Evolutionary conservation across 2,888 invertebrate species (phyloP).

Genomic region (Drosophila kanekoi): DNA sequence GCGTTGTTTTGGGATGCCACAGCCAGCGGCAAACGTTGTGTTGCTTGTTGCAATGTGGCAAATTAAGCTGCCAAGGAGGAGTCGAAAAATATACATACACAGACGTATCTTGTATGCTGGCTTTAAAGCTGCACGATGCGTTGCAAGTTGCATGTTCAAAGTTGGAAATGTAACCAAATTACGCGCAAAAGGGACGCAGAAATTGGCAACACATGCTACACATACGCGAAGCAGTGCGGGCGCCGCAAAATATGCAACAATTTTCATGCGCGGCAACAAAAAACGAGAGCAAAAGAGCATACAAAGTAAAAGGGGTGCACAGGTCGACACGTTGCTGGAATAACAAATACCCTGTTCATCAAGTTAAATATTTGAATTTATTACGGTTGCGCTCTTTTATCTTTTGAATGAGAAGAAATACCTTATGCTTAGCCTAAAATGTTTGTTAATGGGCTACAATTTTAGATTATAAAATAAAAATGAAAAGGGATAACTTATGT

Average conservation of each 20-base stretch:
- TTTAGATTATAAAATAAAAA: neutral
- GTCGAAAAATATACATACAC: slow-evolving; percentile 6
- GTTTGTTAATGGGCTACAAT: no score
- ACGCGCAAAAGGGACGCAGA: slow-evolving; percentile 34
- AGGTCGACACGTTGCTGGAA: neutral
- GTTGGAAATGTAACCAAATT: slow-evolving; percentile 69
- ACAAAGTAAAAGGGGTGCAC: slow-evolving; percentile 14
- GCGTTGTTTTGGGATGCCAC: slow-evolving; percentile 30
- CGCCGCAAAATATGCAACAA: slow-evolving; percentile 72
- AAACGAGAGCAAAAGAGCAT: slow-evolving; percentile 6
- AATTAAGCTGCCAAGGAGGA: slow-evolving; percentile 40
- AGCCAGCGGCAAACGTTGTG: slow-evolving; percentile 17
- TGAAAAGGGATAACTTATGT: neutral
- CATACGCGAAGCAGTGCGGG: slow-evolving; percentile 43
- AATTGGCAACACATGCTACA: slow-evolving; percentile 62
- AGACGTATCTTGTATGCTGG: slow-evolving; percentile 1
- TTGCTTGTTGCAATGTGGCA: slow-evolving; percentile 25
- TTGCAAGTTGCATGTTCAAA: slow-evolving; percentile 42
- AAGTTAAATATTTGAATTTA: neutral
- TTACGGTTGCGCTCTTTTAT: no score
- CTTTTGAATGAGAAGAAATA: no score
- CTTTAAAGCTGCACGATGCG: slow-evolving; percentile 32
- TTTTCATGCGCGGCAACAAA: slow-evolving; percentile 46
- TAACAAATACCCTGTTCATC: neutral
- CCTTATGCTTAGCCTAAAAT: no score